Evolutionary conservation across 1,140 invertebrate genomes (phyloP).

Genomic region (Hypothenemus hampei): DNA sequence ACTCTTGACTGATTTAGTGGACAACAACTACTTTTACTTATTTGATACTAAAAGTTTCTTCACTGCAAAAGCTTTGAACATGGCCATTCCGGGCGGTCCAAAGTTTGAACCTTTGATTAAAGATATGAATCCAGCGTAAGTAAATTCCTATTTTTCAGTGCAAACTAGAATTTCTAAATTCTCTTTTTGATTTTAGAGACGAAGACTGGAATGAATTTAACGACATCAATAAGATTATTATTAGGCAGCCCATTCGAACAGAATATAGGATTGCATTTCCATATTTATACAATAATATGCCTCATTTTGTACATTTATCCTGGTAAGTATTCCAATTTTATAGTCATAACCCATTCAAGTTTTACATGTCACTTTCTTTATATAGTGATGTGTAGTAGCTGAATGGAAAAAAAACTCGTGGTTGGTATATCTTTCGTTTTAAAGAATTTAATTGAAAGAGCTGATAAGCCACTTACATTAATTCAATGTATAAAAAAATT

Average conservation of each 20-base stretch:
- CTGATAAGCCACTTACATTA: conserved; percentile 49
- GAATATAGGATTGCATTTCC: conserved; percentile 99
- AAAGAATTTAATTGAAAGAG: conserved; percentile 45
- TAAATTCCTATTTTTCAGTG: conserved; percentile 21
- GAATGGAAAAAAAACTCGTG: conserved; percentile 50
- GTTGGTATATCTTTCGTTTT: conserved; percentile 47
- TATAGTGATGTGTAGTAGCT: conserved; percentile 44
- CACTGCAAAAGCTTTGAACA: conserved; percentile 98
- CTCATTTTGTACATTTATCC: conserved; percentile 90
- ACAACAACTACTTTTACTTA: conserved; percentile 98
- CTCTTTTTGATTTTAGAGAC: conserved; percentile 60
- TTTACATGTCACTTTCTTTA: conserved; percentile 42
- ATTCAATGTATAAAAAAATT: neutral
- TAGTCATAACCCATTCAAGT: conserved; percentile 29
- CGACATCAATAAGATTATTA: conserved; percentile 99
- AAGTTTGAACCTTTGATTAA: conserved; percentile 99
- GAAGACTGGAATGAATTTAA: conserved; percentile 99
- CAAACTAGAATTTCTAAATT: neutral
- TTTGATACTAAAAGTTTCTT: conserved; percentile 99
- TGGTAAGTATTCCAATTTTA: conserved; percentile 66
- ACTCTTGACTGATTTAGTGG: conserved; percentile 95
- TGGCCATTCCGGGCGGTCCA: conserved; percentile 99
- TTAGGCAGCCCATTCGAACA: conserved; percentile 95
- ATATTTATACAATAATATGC: conserved; percentile 98
- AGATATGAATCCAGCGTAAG: conserved; percentile 88